phyloP scores from a whole-genome alignment of 1,140 invertebrate species.

The Drosophila kohkoa region DNA sequence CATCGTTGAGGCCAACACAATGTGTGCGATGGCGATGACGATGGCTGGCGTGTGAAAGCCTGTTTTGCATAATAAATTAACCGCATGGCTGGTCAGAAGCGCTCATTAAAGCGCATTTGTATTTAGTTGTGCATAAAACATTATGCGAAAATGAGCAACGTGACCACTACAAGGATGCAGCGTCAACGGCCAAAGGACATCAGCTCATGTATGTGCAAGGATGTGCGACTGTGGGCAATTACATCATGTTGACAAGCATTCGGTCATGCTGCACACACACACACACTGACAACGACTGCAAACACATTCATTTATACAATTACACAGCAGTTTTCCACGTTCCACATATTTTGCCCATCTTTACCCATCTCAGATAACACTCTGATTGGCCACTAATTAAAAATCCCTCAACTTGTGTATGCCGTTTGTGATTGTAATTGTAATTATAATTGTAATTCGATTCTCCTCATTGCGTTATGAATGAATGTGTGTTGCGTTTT shows the following conservation, averaged over 20 bases:
- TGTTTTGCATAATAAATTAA: slow-evolving; percentile 81
- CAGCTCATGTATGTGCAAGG: slow-evolving; percentile 4
- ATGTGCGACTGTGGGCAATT: slow-evolving; percentile 8
- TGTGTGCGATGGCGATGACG: slow-evolving; percentile 29
- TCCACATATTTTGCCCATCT: background rate
- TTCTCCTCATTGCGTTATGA: background rate
- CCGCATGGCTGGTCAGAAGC: slow-evolving; percentile 60
- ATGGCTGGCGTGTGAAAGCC: slow-evolving; percentile 43
- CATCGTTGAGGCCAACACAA: slow-evolving; percentile 39
- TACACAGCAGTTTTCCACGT: background rate
- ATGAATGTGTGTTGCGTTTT: background rate
- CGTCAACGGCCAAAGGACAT: slow-evolving; percentile 3
- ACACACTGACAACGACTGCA: background rate
- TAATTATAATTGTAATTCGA: slow-evolving; percentile 12
- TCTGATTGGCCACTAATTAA: slow-evolving; percentile 21
- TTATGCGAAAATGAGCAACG: slow-evolving; percentile 79
- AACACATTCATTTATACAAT: slow-evolving; percentile 13
- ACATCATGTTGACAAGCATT: slow-evolving; percentile 40
- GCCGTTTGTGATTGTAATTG: slow-evolving; percentile 16
- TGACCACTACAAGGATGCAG: slow-evolving; percentile 55
- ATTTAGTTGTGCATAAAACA: slow-evolving; percentile 81
- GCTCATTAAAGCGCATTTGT: slow-evolving; percentile 81
- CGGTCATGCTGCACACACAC: slow-evolving; percentile 1
- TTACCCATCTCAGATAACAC: background rate
- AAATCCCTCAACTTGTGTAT: slow-evolving; percentile 14